phyloP scores from a whole-genome alignment of 37 sponge, comb jelly and placozoan species.

The Tethya wilhelma region DNA sequence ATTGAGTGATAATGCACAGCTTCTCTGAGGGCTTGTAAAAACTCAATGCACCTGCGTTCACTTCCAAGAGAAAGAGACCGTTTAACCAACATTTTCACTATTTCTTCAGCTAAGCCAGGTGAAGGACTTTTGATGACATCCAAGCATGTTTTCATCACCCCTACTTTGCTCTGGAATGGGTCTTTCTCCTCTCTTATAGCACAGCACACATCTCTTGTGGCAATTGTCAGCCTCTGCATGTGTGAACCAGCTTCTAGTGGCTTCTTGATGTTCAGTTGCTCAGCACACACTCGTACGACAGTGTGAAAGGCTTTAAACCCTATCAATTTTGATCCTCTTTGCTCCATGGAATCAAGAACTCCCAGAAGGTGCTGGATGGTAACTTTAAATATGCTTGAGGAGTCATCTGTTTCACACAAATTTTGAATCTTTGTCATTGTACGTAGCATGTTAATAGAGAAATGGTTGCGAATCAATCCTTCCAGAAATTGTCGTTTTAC shows the following conservation, averaged over 20 bases:
- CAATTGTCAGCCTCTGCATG: too few relatives aligned
- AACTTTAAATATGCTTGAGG: too few relatives aligned
- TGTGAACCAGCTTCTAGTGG: too few relatives aligned
- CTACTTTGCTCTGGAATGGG: constrained; percentile 15
- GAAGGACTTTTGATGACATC: background rate
- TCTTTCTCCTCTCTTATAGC: background rate
- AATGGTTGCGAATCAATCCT: background rate
- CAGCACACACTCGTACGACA: too few relatives aligned
- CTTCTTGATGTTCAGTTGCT: too few relatives aligned
- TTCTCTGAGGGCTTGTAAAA: constrained; percentile 15
- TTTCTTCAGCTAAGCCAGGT: background rate
- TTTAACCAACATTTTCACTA: constrained; percentile 27
- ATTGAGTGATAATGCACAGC: background rate
- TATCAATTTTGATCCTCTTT: too few relatives aligned
- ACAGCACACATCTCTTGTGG: background rate
- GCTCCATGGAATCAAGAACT: too few relatives aligned
- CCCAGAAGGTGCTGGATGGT: too few relatives aligned
- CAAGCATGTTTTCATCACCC: background rate
- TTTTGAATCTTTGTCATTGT: too few relatives aligned
- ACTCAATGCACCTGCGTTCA: constrained; percentile 27
- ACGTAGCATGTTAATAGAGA: constrained; percentile 7
- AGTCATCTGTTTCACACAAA: too few relatives aligned
- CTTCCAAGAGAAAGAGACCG: constrained; percentile 7
- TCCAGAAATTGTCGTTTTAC: constrained; percentile 15
- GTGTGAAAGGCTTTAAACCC: too few relatives aligned